These are phyloP conservation scores for Acheta domesticus DNA, from an alignment of 2,888 invertebrate species.

Conservation along the genomic window DNA sequence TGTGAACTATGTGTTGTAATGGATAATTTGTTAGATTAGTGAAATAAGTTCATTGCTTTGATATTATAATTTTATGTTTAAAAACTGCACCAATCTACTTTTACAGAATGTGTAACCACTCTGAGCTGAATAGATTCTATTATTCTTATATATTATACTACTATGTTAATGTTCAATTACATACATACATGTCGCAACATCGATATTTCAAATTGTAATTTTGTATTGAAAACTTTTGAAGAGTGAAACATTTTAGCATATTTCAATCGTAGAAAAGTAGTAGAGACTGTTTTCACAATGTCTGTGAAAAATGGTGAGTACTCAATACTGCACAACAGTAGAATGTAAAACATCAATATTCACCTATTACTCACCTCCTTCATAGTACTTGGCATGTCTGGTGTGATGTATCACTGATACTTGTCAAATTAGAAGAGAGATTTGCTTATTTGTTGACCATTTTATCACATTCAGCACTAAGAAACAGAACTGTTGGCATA, in stretches of 20 bases:
- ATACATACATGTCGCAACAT: neutral
- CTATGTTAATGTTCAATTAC: neutral
- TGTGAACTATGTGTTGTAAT: neutral
- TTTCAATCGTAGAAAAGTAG: neutral
- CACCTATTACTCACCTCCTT: neutral
- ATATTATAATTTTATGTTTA: neutral
- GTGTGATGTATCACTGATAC: neutral
- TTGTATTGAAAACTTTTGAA: neutral
- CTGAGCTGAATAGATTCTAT: neutral
- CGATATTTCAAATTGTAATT: neutral
- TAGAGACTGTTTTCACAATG: neutral
- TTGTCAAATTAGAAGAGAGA: neutral
- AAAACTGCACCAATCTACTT: neutral
- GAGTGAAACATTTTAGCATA: neutral
- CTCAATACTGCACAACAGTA: neutral
- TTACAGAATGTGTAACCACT: neutral
- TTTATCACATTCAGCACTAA: neutral
- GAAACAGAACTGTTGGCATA: neutral
- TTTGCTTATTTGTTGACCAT: neutral
- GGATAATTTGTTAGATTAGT: neutral
- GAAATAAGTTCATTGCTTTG: neutral
- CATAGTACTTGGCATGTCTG: neutral
- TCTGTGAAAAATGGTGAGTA: slow-evolving; percentile 5
- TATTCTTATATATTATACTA: neutral
- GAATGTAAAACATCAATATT: neutral